Conservation (phyloP, 2,888 invertebrate genomes). For the Syritta pipiens region DNA sequence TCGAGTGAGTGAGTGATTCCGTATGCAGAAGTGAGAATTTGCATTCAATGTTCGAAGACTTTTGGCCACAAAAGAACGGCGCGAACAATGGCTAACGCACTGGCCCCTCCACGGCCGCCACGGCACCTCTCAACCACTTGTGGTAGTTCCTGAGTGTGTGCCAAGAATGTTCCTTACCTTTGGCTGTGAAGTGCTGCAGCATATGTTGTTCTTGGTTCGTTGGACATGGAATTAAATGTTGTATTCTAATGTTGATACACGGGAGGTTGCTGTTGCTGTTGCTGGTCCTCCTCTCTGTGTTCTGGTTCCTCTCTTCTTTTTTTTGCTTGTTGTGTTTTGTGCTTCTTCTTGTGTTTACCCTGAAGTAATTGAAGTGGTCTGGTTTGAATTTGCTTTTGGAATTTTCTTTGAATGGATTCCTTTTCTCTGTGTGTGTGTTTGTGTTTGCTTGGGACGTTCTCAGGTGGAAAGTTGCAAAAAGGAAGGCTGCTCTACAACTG, state of each 20-base stretch:
- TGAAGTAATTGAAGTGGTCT: constrained; percentile 63
- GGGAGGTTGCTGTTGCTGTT: constrained; percentile 23
- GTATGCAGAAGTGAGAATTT: constrained; percentile 56
- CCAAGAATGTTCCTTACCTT: constrained; percentile 38
- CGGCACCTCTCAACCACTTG: constrained; percentile 53
- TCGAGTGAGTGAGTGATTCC: neutral
- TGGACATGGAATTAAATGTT: constrained; percentile 67
- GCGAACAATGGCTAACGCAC: constrained; percentile 58
- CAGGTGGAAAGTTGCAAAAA: neutral
- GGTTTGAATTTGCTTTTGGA: constrained; percentile 46
- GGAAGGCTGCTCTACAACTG: no score
- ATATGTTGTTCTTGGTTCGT: constrained; percentile 60
- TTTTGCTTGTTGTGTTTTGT: constrained; percentile 10
- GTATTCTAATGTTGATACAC: constrained; percentile 56
- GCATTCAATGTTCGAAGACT: constrained; percentile 60
- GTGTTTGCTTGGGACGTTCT: constrained; percentile 23
- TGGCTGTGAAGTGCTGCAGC: constrained; percentile 53
- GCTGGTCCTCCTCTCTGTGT: constrained; percentile 15
- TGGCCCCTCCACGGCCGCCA: constrained; percentile 36
- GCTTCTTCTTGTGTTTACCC: constrained; percentile 21
- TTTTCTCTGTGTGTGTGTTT: no score
- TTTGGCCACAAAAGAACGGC: constrained; percentile 49
- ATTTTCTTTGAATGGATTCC: constrained; percentile 54
- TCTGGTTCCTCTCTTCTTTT: constrained; percentile 14
- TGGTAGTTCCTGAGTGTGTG: constrained; percentile 62